Base-by-base conservation (phyloP, 2,113 vertebrate species). In the Lepidothrix coronata region DNA sequence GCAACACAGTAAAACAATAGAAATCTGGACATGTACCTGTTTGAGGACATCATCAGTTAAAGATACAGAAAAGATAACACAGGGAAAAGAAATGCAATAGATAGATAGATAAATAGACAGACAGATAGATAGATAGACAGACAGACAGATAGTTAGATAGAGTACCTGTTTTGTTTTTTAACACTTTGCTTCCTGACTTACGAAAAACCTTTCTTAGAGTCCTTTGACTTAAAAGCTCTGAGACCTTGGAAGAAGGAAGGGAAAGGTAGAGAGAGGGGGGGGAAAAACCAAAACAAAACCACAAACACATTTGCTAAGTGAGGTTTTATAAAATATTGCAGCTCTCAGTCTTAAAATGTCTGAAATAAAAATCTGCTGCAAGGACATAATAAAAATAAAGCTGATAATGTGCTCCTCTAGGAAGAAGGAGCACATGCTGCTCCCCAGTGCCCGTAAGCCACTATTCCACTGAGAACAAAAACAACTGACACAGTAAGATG, bases 321-420 rank as follows among this genome's bases (percentile, higher is more conserved):
- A 35, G 5, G 11, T 65, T 89, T 81, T 93, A 89, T 88, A 93
- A 95, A 71, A 41, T 65, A 77, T 39, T 77, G 43, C 75, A 88
- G 61, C 44, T 93, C 37, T 85, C 46, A 83, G 57, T 89, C 63
- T 94, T 67, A 73, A 95, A 90, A 82, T 14, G 52, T 75, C 82
- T 91, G 71, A 87, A 93, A 91, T 61, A 48, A 96, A 96, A 95
- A 80, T 92, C 57, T 88, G 27, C 55, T 91, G 44, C 65, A 44
- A 62, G 25, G 51, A 61, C 79, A 41, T 57, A 81, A 89, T 82
- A 85, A 72, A 92, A 92, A 79, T 78, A 83, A 95, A 95, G 92
- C 82, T 87, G 88, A 87, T 66, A 78, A 89, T 75, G 33, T 37
- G 48, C 35, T 88, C 28, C 37, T 61, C 24, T 59, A 66, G 89